Evolutionary conservation across 1,140 invertebrate species (phyloP).

Genomic region (Macrosteles quadrilineatus): DNA sequence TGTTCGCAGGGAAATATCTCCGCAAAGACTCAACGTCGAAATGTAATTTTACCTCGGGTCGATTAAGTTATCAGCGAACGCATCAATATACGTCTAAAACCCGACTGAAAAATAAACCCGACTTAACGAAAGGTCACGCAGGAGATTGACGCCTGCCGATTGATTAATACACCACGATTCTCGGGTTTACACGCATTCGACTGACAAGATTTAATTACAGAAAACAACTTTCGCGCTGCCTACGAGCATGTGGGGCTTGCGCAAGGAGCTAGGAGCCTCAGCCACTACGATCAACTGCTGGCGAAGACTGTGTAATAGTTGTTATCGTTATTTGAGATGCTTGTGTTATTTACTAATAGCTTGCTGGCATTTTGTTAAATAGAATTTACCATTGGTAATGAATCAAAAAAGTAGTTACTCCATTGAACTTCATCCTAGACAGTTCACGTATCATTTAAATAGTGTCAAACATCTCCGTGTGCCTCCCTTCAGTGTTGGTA

Average conservation of each 20-base stretch:
- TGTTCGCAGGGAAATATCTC: background rate
- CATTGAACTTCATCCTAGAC: no score
- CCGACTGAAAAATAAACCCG: background rate
- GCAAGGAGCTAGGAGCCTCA: background rate
- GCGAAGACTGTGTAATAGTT: no score
- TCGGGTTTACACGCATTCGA: constrained; percentile 9
- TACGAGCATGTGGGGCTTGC: background rate
- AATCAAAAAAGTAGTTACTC: no score
- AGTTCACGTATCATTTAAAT: no score
- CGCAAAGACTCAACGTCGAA: background rate
- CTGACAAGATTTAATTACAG: constrained; percentile 20
- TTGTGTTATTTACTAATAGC: no score
- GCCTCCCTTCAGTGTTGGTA: no score
- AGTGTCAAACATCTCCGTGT: no score
- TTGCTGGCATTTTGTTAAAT: no score
- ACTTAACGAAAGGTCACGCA: background rate
- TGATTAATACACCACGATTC: constrained; percentile 18
- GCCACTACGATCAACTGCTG: no score
- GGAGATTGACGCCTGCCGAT: background rate
- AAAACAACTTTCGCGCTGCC: constrained; percentile 17
- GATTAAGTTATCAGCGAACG: constrained; percentile 19
- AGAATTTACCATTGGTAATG: no score
- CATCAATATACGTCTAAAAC: constrained; percentile 14
- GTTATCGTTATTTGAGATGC: no score
- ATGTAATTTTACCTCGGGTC: constrained; percentile 10